A percentile compares a stretch with the other conserved stretches of the same genome.
Evolutionary conservation across 2,797 vertebrate genomes (phyloP).

Genomic region (Lithobates pipiens): DNA sequence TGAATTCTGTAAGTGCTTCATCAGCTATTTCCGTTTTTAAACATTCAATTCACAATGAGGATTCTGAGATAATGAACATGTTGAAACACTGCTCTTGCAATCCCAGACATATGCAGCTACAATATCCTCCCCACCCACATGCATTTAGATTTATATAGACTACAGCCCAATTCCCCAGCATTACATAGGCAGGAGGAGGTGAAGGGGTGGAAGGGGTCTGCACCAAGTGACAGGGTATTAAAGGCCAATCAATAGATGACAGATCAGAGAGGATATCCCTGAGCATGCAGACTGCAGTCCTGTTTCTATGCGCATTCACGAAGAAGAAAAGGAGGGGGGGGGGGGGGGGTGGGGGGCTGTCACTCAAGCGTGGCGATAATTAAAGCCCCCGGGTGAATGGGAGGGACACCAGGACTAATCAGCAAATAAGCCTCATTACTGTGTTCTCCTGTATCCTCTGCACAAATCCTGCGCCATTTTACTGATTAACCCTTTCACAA

Average conservation of each 20-base stretch:
- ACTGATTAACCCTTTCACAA: slow-evolving; percentile 13
- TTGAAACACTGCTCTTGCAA: neutral
- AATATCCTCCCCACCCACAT: neutral
- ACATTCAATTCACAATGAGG: neutral
- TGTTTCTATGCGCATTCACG: neutral
- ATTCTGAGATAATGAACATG: neutral
- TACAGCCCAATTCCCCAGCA: neutral
- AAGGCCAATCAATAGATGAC: neutral
- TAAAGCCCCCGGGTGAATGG: slow-evolving; percentile 9
- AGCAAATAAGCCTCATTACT: slow-evolving; percentile 49
- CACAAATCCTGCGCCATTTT: slow-evolving; percentile 25
- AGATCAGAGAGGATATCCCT: neutral
- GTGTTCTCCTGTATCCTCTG: slow-evolving; percentile 28
- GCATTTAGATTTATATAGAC: neutral
- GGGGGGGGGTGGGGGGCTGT: neutral
- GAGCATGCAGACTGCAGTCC: neutral
- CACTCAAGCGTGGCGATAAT: slow-evolving; percentile 10
- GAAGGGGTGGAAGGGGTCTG: too few species aligned
- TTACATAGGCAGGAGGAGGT: neutral
- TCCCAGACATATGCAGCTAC: slow-evolving; percentile 28
- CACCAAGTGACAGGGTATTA: neutral
- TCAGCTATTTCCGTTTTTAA: neutral
- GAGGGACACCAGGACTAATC: slow-evolving; percentile 12
- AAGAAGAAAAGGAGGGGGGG: neutral
- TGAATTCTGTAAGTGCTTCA: neutral